A percentile compares a stretch with the other conserved stretches of the same genome.
These are phyloP conservation scores for Leptinotarsa haldemani DNA, from an alignment of 2,888 invertebrate genomes.

Conservation along the genomic window DNA sequence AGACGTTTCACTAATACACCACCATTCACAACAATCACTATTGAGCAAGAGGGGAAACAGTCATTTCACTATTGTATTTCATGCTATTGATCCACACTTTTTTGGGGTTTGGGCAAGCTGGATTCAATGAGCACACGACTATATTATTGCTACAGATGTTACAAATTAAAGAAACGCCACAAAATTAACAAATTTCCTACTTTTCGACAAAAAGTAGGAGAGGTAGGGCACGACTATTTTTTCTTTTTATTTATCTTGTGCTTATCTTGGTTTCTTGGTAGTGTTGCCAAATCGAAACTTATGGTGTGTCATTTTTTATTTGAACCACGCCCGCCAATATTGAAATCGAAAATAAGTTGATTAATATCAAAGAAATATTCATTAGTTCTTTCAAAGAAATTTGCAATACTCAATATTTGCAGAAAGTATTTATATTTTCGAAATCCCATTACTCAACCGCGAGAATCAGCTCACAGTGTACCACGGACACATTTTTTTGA, in stretches of 20 bases:
- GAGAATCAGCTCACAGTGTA: too few relatives aligned
- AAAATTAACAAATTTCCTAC: conserved; percentile 24
- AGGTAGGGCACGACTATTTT: conserved; percentile 41
- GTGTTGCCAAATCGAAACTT: conserved; percentile 36
- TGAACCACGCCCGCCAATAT: conserved; percentile 35
- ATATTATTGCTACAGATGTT: conserved; percentile 32
- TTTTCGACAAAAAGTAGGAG: conserved; percentile 31
- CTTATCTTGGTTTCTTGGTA: conserved; percentile 37
- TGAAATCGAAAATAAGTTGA: conserved; percentile 6
- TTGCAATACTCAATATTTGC: too few relatives aligned
- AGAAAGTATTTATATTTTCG: too few relatives aligned
- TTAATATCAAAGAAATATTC: too few relatives aligned
- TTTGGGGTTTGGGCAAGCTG: conserved; percentile 45
- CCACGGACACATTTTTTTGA: too few relatives aligned
- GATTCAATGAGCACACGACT: conserved; percentile 22
- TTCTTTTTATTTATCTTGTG: conserved; percentile 42
- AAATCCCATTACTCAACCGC: too few relatives aligned
- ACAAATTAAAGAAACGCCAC: conserved; percentile 24
- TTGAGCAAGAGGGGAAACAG: conserved; percentile 60
- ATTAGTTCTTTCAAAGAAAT: too few relatives aligned
- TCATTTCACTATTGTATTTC: conserved; percentile 61
- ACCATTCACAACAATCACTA: conserved; percentile 49
- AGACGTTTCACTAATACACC: conserved; percentile 33
- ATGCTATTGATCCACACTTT: conserved; percentile 63
- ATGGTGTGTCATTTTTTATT: conserved; percentile 25